phyloP scores from a whole-genome alignment of 2,888 invertebrate species.

The Heliconius ismenius region DNA sequence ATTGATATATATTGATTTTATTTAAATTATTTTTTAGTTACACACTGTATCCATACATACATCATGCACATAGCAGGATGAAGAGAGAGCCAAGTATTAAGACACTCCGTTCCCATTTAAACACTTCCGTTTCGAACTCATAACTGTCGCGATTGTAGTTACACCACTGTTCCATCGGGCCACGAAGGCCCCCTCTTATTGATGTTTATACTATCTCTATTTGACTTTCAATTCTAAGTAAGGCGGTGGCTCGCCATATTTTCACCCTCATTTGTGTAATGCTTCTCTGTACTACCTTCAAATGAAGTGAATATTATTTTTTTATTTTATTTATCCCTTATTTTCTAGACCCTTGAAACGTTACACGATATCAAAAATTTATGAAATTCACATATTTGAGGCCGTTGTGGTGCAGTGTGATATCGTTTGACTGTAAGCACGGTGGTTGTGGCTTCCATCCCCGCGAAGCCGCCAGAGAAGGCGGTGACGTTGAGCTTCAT shows the following conservation, averaged over 20 bases:
- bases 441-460: neutral
- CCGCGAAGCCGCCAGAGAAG: too few relatives aligned
- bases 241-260: conserved; percentile 35
- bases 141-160: too few relatives aligned
- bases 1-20: too few relatives aligned
- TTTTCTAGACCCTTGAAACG: conserved; percentile 16
- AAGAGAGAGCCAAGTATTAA: too few relatives aligned
- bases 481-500: too few relatives aligned
- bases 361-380: conserved; percentile 13
- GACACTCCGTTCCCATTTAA: too few relatives aligned
- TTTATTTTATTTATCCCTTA: conserved; percentile 40
- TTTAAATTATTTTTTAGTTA: too few relatives aligned
- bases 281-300: conserved; percentile 45
- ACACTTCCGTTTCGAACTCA: too few relatives aligned
- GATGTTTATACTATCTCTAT: conserved; percentile 8
- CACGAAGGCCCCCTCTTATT: neutral
- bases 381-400: neutral
- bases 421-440: too few relatives aligned
- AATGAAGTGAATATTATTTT: conserved; percentile 46
- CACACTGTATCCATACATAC: too few relatives aligned
- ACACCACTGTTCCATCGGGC: too few relatives aligned
- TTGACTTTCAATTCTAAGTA: conserved; percentile 6
- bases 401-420: neutral
- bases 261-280: conserved; percentile 51
- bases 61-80: too few relatives aligned